Conservation (phyloP, 2,797 vertebrate genomes). For the Sebastes itinus region DNA sequence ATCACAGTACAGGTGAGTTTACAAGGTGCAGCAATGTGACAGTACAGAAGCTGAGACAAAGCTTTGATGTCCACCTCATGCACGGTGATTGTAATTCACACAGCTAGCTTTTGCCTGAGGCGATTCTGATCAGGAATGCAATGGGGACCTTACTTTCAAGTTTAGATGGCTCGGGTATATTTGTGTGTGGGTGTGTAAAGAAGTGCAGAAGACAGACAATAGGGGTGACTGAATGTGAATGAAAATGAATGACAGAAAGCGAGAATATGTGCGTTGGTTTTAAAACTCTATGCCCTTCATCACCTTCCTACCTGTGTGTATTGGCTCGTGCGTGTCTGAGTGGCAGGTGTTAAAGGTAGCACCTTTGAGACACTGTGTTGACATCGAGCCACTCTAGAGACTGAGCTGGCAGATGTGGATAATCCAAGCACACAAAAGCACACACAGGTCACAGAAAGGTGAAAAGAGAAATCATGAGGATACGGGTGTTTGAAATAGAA, state of each 20-base stretch:
- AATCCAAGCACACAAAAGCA: conserved; percentile 17
- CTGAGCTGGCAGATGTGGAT: conserved; percentile 37
- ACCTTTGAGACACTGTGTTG: conserved; percentile 43
- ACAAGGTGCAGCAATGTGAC: conserved; percentile 20
- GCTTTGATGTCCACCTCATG: conserved; percentile 58
- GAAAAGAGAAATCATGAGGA: conserved; percentile 18
- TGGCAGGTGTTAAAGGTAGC: conserved; percentile 41
- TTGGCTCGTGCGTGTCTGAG: neutral
- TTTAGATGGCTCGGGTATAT: conserved; percentile 42
- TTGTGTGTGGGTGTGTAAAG: conserved; percentile 14
- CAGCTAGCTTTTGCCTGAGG: conserved; percentile 49
- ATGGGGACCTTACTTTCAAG: conserved; percentile 45
- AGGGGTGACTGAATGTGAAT: neutral
- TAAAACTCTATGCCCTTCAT: conserved; percentile 11
- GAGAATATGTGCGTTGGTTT: conserved; percentile 28
- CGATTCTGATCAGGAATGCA: conserved; percentile 57
- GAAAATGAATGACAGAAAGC: conserved; percentile 19
- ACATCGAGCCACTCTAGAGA: conserved; percentile 18
- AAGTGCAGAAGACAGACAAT: conserved; percentile 13
- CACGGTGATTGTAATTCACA: conserved; percentile 58
- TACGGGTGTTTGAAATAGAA: conserved; percentile 21
- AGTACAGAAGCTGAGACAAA: conserved; percentile 20
- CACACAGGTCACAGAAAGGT: conserved; percentile 40
- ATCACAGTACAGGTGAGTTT: conserved; percentile 41
- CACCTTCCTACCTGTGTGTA: neutral